Evolutionary conservation across 2,888 invertebrate species (phyloP).

Genomic region (Pherbina coryleti): DNA sequence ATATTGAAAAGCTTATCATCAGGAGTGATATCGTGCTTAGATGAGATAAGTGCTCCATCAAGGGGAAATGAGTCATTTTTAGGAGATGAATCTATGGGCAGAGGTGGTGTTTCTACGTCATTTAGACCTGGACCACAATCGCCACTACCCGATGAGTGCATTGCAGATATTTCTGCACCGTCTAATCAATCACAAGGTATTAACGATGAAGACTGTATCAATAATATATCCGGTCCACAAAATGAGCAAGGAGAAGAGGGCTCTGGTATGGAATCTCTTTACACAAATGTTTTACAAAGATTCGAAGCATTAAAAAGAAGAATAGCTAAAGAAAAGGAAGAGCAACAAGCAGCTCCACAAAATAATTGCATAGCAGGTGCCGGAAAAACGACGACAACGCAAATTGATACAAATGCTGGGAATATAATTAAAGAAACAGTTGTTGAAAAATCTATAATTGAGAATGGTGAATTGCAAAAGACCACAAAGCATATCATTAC

Average conservation of each 20-base stretch:
- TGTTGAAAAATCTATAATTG: conserved; percentile 39
- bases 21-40: background rate
- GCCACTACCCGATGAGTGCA: background rate
- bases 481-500: conserved; percentile 42
- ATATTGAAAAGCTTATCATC: background rate
- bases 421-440: conserved; percentile 41
- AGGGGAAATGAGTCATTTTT: no score
- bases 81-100: no score
- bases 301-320: background rate
- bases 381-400: conserved; percentile 29
- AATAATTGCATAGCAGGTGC: background rate
- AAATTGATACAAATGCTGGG: conserved; percentile 26
- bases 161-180: background rate
- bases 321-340: background rate
- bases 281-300: background rate
- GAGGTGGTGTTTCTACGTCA: no score
- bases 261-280: background rate
- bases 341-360: background rate
- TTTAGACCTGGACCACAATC: no score
- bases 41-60: background rate
- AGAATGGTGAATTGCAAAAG: conserved; percentile 40
- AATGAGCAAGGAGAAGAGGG: background rate
- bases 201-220: background rate
- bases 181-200: background rate
- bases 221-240: background rate